Conservation (phyloP, 2,113 vertebrate species). For the Passer domesticus region DNA sequence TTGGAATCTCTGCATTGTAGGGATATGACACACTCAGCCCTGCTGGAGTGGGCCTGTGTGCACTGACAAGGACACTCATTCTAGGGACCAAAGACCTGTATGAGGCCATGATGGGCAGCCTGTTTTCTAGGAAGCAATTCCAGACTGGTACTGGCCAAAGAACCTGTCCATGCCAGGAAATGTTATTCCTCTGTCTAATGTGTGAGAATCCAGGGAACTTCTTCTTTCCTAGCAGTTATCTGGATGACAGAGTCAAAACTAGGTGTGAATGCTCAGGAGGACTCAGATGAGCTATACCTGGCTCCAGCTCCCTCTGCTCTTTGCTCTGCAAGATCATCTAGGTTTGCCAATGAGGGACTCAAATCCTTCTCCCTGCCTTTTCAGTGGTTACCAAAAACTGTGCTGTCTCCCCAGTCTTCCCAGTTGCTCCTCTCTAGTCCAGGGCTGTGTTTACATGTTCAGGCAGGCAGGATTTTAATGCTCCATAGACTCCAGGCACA, state of each 20-base stretch:
- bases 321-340: neutral
- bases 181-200: neutral
- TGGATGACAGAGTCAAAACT: neutral
- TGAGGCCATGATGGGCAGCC: neutral
- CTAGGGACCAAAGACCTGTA: neutral
- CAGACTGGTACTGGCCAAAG: neutral
- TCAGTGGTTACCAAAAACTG: neutral
- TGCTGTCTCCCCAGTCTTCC: neutral
- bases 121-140: neutral
- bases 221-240: neutral
- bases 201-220: neutral
- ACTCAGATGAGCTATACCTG: neutral
- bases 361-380: neutral
- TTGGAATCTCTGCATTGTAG: neutral
- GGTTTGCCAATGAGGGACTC: neutral
- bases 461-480: neutral
- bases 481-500: neutral
- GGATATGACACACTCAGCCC: too few relatives aligned
- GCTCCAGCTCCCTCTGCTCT: neutral
- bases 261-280: neutral
- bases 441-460: fast-evolving
- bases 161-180: neutral
- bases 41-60: fast-evolving
- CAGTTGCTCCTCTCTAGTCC: neutral
- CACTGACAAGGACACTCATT: neutral